Percentiles rank a stretch among this genome's conserved stretches.
Evolutionary conservation across 2,888 invertebrate species (phyloP).

Genomic region (Caenorhabditis sp.): DNA sequence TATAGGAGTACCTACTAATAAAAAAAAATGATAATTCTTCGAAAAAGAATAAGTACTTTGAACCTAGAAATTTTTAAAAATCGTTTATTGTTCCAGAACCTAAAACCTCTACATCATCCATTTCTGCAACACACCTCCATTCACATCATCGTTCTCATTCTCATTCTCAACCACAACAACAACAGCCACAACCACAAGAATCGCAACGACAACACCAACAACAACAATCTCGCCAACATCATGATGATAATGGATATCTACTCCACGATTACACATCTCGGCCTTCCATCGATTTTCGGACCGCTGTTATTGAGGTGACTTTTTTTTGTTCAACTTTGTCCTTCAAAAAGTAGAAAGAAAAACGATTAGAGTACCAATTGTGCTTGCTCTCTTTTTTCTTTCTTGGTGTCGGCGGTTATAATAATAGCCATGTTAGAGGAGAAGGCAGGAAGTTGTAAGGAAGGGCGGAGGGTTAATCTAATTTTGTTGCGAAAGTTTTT

Average conservation of each 20-base stretch:
- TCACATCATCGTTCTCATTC: too few relatives aligned
- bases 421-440: background rate
- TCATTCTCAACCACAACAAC: too few relatives aligned
- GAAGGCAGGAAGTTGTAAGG: background rate
- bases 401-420: background rate
- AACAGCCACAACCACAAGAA: background rate
- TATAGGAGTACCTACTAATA: too few relatives aligned
- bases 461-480: background rate
- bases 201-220: background rate
- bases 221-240: background rate
- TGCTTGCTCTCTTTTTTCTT: background rate
- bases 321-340: background rate
- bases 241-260: background rate
- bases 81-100: background rate
- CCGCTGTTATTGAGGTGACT: slow-evolving; percentile 48
- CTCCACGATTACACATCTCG: slow-evolving; percentile 30
- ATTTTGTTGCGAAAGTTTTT: background rate
- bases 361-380: slow-evolving; percentile 1
- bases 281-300: slow-evolving; percentile 54
- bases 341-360: background rate
- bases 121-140: too few relatives aligned
- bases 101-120: background rate
- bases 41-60: too few relatives aligned
- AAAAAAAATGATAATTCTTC: too few relatives aligned
- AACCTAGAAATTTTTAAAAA: background rate